Percentiles rank a stretch among this genome's conserved stretches.
Conservation (phyloP, 2,888 invertebrate species). For the Netelia virgata region DNA sequence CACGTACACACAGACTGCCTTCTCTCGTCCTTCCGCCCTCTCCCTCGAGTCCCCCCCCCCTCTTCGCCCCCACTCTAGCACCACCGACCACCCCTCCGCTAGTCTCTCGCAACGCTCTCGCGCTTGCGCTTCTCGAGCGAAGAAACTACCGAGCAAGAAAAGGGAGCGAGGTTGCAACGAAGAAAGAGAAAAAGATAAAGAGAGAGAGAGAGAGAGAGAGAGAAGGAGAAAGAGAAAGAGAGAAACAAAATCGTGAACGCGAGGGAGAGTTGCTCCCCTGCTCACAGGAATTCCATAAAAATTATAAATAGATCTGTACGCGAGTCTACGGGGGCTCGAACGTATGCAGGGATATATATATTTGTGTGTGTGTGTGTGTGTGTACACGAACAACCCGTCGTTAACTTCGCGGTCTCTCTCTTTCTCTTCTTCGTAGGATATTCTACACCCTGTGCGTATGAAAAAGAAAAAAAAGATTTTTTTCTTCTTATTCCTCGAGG, state of each 20-base stretch:
- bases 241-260: background rate
- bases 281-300: constrained; percentile 65
- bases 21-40: constrained; percentile 63
- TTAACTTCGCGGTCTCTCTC: constrained; percentile 28
- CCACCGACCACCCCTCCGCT: too few species aligned
- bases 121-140: background rate
- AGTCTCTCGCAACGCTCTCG: too few species aligned
- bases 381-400: constrained; percentile 9
- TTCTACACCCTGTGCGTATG: constrained; percentile 26
- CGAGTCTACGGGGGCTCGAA: constrained; percentile 9
- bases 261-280: constrained; percentile 47
- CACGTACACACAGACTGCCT: constrained; percentile 30
- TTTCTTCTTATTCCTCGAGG: background rate
- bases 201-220: constrained; percentile 4
- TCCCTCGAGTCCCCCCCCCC: too few species aligned
- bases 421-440: background rate
- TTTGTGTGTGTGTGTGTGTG: too few species aligned
- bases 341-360: too few species aligned
- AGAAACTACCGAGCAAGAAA: constrained; percentile 29
- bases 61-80: too few species aligned
- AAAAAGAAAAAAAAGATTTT: background rate
- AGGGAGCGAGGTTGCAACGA: constrained; percentile 24
- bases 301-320: constrained; percentile 63
- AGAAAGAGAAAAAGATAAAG: background rate
- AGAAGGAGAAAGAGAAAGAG: constrained; percentile 2